Evolutionary conservation across 2,113 vertebrate genomes (phyloP).

Genomic region (Dolichotis patagonum): DNA sequence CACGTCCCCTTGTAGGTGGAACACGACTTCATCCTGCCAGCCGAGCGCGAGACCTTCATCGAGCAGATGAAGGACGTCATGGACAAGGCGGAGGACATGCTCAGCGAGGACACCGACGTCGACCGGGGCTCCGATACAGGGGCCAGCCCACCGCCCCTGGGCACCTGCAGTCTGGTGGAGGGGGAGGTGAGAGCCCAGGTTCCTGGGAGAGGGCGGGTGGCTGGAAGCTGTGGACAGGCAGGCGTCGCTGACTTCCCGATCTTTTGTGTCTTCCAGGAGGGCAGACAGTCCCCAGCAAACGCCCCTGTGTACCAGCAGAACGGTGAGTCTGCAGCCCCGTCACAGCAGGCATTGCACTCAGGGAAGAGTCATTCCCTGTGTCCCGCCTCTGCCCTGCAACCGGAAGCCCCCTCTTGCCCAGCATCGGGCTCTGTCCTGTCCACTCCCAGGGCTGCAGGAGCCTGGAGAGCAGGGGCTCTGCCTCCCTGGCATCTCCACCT

Average conservation of each 20-base stretch:
- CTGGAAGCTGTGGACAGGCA: not conserved
- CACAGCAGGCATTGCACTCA: not conserved
- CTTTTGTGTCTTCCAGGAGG: conserved; percentile 82
- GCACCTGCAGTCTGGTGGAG: conserved; percentile 81
- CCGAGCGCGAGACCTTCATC: conserved; percentile 97
- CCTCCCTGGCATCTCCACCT: not conserved
- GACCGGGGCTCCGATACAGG: conserved; percentile 91
- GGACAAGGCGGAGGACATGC: conserved; percentile 99
- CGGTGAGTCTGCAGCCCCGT: conserved; percentile 85
- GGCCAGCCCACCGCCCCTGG: conserved; percentile 89
- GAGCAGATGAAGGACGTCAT: conserved; percentile 99
- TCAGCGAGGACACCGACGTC: conserved; percentile 94
- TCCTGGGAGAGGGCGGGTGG: not conserved
- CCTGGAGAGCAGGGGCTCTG: not conserved
- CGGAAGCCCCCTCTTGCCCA: not conserved
- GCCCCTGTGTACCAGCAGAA: conserved; percentile 97
- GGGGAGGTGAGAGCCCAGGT: conserved; percentile 88
- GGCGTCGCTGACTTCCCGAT: conserved; percentile 7
- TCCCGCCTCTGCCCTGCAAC: not conserved
- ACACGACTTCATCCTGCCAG: conserved; percentile 96
- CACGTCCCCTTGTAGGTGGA: conserved; percentile 90
- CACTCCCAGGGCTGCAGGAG: not conserved
- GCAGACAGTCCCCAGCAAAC: conserved; percentile 88
- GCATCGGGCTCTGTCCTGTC: not conserved
- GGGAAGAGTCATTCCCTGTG: not conserved